Base-by-base conservation (phyloP, 2,113 vertebrate species). In the Chunga burmeisteri region DNA sequence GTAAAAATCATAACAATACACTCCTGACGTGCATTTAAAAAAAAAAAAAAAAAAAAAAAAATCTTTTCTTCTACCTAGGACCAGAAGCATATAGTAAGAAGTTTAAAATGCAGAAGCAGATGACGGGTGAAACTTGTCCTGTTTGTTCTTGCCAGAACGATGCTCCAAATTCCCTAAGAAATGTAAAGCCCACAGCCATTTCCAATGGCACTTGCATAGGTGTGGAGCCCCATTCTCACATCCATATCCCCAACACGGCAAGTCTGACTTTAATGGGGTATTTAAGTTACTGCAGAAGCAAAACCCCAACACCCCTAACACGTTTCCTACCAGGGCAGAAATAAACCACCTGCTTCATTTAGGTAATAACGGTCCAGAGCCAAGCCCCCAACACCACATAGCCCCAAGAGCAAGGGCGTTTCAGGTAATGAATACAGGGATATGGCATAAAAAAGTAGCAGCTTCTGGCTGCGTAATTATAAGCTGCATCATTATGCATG, bases 401-500 rank as follows among this genome's bases (percentile, higher is more conserved):
- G 40, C 66, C 44, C 34, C 29, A 25, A 3, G 11, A 91, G 32
- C 77, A 87, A 84, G 47, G 50, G 38, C 10, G 3, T 47, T 71
- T n/a, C 18, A 8, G 49, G 22, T 22, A 40, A 21, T 34, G 36
- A 81, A 79, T 20, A 17, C 11, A 40, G 53, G 29, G 20, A 34
- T 38, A 50, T 17, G 30, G 44, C 25, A 30, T 50, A 21, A 58
- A 61, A 73, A 75, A 42, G 19, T 10, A 40, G 6, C 38, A 72
- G 92, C 67, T 95, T 82, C 52, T 70, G 66, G 25, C n/a, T 36
- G 18, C 46, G 4, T 71, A 87, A 89, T 94, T 96, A 92, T 27
- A 87, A 94, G 32, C 62, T 77, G 52, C 84, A 88, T 96, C 65
- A 85, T 75, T 94, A 95, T 94, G 87, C 78, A 38, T 80, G 81